These are phyloP conservation scores for Drosophila percnosoma DNA, from an alignment of 2,888 invertebrate genomes.

Conservation along the genomic window DNA sequence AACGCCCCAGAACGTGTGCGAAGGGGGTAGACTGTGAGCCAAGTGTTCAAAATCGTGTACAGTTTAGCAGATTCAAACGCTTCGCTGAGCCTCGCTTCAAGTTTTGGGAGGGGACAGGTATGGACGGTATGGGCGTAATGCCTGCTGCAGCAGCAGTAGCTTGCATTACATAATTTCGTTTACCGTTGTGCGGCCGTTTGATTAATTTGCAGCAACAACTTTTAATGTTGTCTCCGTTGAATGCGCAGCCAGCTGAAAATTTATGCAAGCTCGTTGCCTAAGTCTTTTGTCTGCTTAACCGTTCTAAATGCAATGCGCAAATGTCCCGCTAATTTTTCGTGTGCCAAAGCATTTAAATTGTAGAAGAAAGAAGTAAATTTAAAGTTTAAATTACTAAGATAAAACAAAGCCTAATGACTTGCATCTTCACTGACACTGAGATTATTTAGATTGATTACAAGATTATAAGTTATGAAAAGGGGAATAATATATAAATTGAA, in stretches of 20 bases:
- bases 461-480: background rate
- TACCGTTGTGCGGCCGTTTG: slow-evolving; percentile 72
- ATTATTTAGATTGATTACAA: background rate
- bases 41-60: slow-evolving; percentile 75
- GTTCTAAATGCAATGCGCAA: slow-evolving; percentile 66
- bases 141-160: slow-evolving; percentile 19
- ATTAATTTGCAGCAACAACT: slow-evolving; percentile 61
- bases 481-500: background rate
- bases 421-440: background rate
- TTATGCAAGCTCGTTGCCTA: slow-evolving; percentile 69
- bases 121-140: background rate
- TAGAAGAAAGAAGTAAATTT: background rate
- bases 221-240: slow-evolving; percentile 47
- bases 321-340: slow-evolving; percentile 53
- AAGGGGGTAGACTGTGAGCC: slow-evolving; percentile 17
- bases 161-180: slow-evolving; percentile 73
- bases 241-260: slow-evolving; percentile 68
- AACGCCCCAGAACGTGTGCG: slow-evolving; percentile 9
- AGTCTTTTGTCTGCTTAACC: slow-evolving; percentile 73
- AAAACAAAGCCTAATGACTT: slow-evolving; percentile 13
- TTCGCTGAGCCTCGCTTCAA: slow-evolving; percentile 56
- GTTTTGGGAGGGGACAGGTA: background rate
- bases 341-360: background rate
- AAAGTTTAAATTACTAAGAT: background rate
- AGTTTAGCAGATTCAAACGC: slow-evolving; percentile 73